Evolutionary conservation across 2,113 vertebrate genomes (phyloP), one percentile per base, ranked within the genome.

Genomic region (Seriola quinqueradiata): DNA sequence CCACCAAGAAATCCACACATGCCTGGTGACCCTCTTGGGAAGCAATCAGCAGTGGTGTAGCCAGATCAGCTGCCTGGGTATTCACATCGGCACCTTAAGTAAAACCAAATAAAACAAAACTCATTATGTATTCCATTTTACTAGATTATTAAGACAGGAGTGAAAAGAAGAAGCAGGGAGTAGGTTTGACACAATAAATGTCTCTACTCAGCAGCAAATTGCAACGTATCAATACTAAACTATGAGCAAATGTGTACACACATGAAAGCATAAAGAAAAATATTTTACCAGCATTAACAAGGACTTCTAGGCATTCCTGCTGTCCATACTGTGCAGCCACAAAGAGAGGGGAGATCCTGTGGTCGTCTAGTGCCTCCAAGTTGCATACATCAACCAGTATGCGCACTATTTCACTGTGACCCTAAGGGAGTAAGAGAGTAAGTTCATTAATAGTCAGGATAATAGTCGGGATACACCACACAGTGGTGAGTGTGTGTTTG

Each of bases 11-110:
- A 1, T 96, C 94, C 91, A 98, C 96, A 42, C 97, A 97, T 0
- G 84, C 38, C 0, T 68, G 8, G 36, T 99, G 97, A n/a, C 97
- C 98, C 84, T 99, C 97, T 87, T 99, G 98, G 0, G 97, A 95
- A n/a, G 98, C 97, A 8, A 99, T 98, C 79, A 99, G 93, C 75
- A 99, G 94, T 0, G 98, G 97, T 0, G 97, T 97, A 69, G 98
- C 98, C 85, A 94, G 93, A 91, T 99, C 98, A 8, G 93, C 94
- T 10, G 97, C 97, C 82, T 97, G 97, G 73, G 93, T 94, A 93
- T 97, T 97, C 70, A 97, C 90, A 0, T 94, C 92, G 19, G 97
- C 97, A 60, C 98, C 98, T 99, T 75, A 59, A 36, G 17, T 5
- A 65, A 57, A 77, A 70, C 16, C 25, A 25, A 38, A 55, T 34